A percentile compares a stretch with the other conserved stretches of the same genome.
These are phyloP conservation scores for Triops cancriformis DNA, from an alignment of 1,140 invertebrate species.

Conservation along the genomic window DNA sequence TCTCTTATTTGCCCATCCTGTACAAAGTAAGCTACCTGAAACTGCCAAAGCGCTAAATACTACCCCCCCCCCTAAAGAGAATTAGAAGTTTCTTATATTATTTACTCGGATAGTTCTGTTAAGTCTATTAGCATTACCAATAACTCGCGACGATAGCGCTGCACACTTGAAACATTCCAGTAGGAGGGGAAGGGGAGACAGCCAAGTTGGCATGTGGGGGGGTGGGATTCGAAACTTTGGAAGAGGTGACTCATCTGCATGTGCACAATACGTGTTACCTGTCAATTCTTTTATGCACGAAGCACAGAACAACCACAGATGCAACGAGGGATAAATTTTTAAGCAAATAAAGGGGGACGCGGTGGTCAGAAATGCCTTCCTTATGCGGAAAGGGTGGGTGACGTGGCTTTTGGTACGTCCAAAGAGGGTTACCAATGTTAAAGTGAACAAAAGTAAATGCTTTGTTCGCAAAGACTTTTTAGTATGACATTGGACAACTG, in stretches of 20 bases:
- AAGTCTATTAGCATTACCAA: neutral
- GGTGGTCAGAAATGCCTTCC: neutral
- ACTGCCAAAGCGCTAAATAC: neutral
- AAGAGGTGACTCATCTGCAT: conserved; percentile 1
- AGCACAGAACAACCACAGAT: neutral
- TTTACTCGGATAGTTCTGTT: neutral
- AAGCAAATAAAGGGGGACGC: neutral
- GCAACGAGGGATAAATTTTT: conserved; percentile 1
- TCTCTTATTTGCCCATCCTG: neutral
- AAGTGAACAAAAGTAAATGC: neutral
- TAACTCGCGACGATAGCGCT: neutral
- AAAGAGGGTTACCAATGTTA: neutral
- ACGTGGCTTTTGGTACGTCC: neutral
- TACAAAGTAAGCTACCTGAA: neutral
- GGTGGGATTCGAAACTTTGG: neutral
- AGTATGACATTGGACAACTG: neutral
- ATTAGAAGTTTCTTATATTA: no score
- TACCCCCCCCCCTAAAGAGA: neutral
- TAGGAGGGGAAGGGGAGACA: neutral
- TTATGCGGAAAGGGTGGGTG: neutral
- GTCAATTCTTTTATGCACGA: conserved; percentile 10
- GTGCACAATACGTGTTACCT: conserved; percentile 13
- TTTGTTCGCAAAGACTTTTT: neutral
- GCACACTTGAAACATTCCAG: neutral
- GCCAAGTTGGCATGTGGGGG: neutral